Conservation (phyloP, 2,888 invertebrate genomes). For the Papilio elwesi region DNA sequence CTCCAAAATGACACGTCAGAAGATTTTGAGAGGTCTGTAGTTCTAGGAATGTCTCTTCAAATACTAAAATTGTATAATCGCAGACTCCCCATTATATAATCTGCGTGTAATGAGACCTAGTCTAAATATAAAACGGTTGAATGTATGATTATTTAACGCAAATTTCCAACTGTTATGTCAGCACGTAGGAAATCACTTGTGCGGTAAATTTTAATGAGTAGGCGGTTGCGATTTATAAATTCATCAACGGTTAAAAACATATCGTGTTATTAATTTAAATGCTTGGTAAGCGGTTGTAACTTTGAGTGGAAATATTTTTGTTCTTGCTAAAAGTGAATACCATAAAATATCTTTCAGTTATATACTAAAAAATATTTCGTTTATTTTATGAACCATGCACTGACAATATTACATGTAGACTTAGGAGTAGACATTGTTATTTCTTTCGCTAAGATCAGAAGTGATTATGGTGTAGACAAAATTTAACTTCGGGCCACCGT, state of each 20-base stretch:
- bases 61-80: background rate
- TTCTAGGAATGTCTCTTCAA: no score
- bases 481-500: background rate
- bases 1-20: no score
- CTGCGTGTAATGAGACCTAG: background rate
- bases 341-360: no score
- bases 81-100: background rate
- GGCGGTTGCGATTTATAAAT: constrained; percentile 31
- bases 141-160: constrained; percentile 17
- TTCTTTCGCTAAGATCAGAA: background rate
- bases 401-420: no score
- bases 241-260: constrained; percentile 21
- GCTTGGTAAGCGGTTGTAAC: background rate
- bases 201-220: constrained; percentile 36
- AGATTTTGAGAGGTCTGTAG: no score
- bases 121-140: constrained; percentile 7
- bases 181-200: constrained; percentile 23
- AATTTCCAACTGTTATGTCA: constrained; percentile 21
- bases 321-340: no score
- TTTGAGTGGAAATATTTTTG: background rate
- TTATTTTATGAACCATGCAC: no score
- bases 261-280: constrained; percentile 23
- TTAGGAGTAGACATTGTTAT: no score
- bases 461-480: background rate
- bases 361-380: no score